phyloP scores from a whole-genome alignment of 2,888 invertebrate genomes.

The Smittia sp. region DNA sequence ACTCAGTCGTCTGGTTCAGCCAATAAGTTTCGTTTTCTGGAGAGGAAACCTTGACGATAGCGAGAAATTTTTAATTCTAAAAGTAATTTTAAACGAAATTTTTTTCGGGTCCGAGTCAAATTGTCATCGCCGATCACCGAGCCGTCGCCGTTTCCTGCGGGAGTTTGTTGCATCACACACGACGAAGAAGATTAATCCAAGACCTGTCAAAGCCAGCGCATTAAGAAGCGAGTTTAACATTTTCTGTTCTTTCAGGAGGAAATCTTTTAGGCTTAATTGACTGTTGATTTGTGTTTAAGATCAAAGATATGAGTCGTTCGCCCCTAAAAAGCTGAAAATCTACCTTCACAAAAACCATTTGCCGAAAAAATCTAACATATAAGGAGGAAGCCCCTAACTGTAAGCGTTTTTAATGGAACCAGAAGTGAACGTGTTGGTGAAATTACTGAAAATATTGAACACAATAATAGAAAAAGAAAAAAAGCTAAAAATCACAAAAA shows the following conservation, averaged over 20 bases:
- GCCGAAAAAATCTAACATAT: background rate
- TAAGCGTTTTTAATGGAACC: slow-evolving; percentile 5
- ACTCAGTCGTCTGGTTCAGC: background rate
- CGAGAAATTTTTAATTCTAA: background rate
- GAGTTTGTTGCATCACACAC: background rate
- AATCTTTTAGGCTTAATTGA: slow-evolving; percentile 31
- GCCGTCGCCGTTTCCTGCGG: background rate
- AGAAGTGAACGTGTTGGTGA: background rate
- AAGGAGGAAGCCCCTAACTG: slow-evolving; percentile 10
- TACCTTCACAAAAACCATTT: background rate
- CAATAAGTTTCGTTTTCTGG: background rate
- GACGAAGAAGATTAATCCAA: background rate
- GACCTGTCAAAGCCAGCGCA: background rate
- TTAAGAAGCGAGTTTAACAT: background rate
- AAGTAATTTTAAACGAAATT: slow-evolving; percentile 1
- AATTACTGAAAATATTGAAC: no score
- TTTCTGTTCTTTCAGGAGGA: slow-evolving; percentile 6
- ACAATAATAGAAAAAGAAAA: no score
- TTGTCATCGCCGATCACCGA: background rate
- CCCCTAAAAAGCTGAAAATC: background rate
- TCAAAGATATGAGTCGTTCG: background rate
- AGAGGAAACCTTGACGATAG: background rate
- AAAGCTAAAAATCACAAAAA: no score
- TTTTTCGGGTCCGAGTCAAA: background rate
- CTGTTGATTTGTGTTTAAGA: slow-evolving; percentile 35